A percentile compares a stretch with the other conserved stretches of the same genome.
phyloP scores from a whole-genome alignment of 2,797 vertebrate species.

The Paratrypauchen microcephalus region DNA sequence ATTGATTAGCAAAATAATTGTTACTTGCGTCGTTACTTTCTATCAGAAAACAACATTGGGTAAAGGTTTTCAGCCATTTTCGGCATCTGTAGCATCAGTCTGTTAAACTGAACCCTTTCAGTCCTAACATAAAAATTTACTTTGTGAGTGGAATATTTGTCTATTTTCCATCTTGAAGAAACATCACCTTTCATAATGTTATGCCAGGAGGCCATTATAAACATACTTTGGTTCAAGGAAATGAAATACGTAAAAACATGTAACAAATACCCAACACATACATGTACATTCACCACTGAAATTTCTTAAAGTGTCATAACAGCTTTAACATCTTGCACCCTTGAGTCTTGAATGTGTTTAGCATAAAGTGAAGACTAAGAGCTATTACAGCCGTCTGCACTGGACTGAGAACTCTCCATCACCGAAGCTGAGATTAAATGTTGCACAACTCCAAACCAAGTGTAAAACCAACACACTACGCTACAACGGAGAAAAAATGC shows the following conservation, averaged over 20 bases:
- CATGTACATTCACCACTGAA: slow-evolving; percentile 4
- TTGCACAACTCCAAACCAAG: slow-evolving; percentile 33
- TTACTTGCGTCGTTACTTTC: not conserved
- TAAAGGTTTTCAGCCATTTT: not conserved
- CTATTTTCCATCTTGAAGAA: not conserved
- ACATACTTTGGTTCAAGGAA: not conserved
- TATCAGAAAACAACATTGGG: too few relatives aligned
- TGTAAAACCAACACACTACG: slow-evolving; percentile 42
- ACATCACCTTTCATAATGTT: not conserved
- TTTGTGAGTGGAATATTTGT: not conserved
- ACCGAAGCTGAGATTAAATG: slow-evolving; percentile 40
- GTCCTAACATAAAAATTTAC: too few relatives aligned
- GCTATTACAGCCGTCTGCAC: slow-evolving; percentile 21
- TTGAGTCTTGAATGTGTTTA: slow-evolving; percentile 9
- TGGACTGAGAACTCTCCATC: slow-evolving; percentile 29
- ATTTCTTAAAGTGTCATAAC: slow-evolving; percentile 24
- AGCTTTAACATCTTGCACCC: slow-evolving; percentile 15
- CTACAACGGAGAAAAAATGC: slow-evolving; percentile 27
- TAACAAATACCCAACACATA: slow-evolving; percentile 34
- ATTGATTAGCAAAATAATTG: not conserved
- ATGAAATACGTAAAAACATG: not conserved
- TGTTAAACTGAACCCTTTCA: not conserved
- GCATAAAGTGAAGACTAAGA: slow-evolving; percentile 30
- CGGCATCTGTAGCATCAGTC: not conserved
- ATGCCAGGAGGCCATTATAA: not conserved